These are phyloP conservation scores for Dasyurus viverrinus DNA, from an alignment of 2,113 vertebrate genomes.

Conservation along the genomic window DNA sequence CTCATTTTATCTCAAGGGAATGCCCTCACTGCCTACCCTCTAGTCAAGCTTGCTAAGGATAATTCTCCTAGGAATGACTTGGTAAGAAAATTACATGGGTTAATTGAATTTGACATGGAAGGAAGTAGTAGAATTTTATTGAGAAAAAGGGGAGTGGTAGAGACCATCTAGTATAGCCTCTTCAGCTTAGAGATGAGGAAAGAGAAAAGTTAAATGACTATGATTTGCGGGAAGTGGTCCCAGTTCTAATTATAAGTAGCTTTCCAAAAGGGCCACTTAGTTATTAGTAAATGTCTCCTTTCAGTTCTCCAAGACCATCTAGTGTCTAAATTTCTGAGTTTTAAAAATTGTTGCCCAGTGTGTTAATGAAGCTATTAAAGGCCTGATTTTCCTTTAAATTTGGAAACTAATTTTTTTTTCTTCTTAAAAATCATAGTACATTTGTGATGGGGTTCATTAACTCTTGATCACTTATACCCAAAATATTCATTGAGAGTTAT, in stretches of 20 bases:
- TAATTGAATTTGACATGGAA: constrained; percentile 39
- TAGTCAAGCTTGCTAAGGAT: not conserved
- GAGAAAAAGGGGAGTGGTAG: not conserved
- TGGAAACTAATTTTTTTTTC: constrained; percentile 40
- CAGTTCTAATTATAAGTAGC: constrained; percentile 41
- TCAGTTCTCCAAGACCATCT: constrained; percentile 5
- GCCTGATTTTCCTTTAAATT: constrained; percentile 41
- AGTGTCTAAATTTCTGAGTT: constrained; percentile 33
- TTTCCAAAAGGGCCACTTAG: constrained; percentile 31
- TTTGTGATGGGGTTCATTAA: not conserved
- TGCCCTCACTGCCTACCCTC: not conserved
- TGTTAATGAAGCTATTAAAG: constrained; percentile 38
- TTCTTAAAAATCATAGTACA: constrained; percentile 38
- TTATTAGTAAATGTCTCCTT: constrained; percentile 24
- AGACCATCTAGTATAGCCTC: constrained; percentile 17
- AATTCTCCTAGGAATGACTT: not conserved
- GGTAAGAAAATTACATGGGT: constrained; percentile 37
- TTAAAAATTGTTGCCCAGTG: not conserved
- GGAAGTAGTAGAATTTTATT: not conserved
- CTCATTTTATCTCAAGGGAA: not conserved
- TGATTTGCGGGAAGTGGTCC: constrained; percentile 16
- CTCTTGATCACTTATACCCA: constrained; percentile 23
- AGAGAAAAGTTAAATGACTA: not conserved
- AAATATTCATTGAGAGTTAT: constrained; percentile 7
- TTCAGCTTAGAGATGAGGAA: constrained; percentile 44